phyloP scores from a whole-genome alignment of 2,113 vertebrate genomes.

The human region DNA sequence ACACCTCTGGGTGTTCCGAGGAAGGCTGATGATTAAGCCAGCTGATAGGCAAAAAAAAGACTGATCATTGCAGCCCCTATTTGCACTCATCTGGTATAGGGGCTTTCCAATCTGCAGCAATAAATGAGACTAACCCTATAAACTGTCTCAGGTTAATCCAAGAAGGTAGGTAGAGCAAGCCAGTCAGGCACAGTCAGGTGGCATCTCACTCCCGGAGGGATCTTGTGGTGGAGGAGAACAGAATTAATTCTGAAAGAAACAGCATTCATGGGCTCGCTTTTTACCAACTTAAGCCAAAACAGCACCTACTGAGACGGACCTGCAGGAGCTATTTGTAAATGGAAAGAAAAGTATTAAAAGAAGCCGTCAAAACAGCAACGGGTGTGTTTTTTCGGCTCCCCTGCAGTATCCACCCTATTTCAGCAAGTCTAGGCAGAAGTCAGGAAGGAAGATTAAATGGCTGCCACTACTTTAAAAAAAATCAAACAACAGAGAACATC shows the following conservation, averaged over 20 bases:
- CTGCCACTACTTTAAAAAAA: background rate
- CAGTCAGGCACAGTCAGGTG: background rate
- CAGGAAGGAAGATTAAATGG: background rate
- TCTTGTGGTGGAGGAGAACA: background rate
- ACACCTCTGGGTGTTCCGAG: background rate
- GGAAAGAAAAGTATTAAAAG: background rate
- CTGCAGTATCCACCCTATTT: background rate
- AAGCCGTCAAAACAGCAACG: background rate
- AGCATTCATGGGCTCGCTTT: background rate
- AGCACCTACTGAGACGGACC: background rate
- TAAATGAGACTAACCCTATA: background rate
- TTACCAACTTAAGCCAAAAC: background rate
- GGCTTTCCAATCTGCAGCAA: background rate
- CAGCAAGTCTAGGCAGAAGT: background rate
- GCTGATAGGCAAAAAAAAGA: background rate
- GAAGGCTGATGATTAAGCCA: slow-evolving; percentile 30
- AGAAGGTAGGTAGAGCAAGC: background rate
- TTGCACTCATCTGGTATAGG: background rate
- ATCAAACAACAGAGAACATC: background rate
- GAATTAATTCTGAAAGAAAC: background rate
- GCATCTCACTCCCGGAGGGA: background rate
- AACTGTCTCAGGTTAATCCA: background rate
- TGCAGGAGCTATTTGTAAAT: background rate
- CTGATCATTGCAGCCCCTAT: accelerated
- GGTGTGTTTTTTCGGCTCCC: background rate